Base-by-base conservation (phyloP, 2,113 vertebrate genomes). In the Callionymus lyra region DNA sequence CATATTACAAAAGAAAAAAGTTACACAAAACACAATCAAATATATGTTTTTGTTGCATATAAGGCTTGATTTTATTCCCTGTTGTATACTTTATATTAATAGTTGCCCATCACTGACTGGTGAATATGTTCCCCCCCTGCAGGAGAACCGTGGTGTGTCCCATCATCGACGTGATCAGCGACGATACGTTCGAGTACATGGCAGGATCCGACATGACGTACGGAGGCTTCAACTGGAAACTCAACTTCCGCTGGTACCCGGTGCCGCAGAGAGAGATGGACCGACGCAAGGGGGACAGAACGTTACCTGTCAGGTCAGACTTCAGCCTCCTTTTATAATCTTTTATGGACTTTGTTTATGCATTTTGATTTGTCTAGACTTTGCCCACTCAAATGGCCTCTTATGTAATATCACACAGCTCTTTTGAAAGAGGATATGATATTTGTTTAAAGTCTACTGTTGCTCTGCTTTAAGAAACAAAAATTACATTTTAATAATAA, bases 261-360 rank as follows among this genome's bases (percentile, higher is more conserved):
- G 95, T 99, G 44, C 95, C 95, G 40, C 95, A 99, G 72, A 90
- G 94, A 77, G 95, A 99, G 83, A 99, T 99, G 95, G 95, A 99
- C 72, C 85, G 95, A 44, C 88, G 95, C 72, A 98, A 97, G 88
- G 95, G 95, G 64, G 95, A 98, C 82, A 72, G 95, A 53, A 97
- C 94, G 0, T 89, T 98, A 63, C 94, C 94, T 21, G 94, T 98
- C 66, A 91, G 93, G 94, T 87, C 16, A 12, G 68, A 50, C n/a
- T n/a, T 2, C 38, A 39, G 15, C 43, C 41, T 57, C n/a, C 43
- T 48, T 15, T 21, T 43, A 6, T 42, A 35, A 56, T 44, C 19
- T 6, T 47, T 31, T 42, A 40, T 50, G 13, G 33, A 34, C 56
- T 55, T 16, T 46, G 16, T 12, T 9, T 6, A 9, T 14, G 15